phyloP scores from a whole-genome alignment of 2,888 invertebrate species.

The Lissonota sp. region DNA sequence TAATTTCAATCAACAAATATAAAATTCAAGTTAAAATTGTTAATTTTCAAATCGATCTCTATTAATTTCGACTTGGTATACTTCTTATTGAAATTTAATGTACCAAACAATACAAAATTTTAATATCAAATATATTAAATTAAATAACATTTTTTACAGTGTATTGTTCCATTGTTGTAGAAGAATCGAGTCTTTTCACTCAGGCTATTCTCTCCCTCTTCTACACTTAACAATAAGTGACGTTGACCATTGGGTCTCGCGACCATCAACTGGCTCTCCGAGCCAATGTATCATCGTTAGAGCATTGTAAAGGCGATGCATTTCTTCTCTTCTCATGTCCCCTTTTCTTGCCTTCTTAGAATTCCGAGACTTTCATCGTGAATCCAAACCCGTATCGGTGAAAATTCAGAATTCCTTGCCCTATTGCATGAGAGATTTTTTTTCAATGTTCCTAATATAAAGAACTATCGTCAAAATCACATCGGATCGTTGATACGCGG shows the following conservation, averaged over 20 bases:
- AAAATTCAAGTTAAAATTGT: no score
- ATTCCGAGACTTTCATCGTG: not conserved
- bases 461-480: slow-evolving; percentile 18
- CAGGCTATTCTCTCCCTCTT: slow-evolving; percentile 39
- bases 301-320: slow-evolving; percentile 72
- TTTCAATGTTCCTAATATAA: not conserved
- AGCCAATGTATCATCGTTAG: slow-evolving; percentile 78
- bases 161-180: not conserved
- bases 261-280: slow-evolving; percentile 69
- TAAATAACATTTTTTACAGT: not conserved
- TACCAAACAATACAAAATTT: no score
- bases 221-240: slow-evolving; percentile 67
- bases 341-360: slow-evolving; percentile 10
- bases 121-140: no score
- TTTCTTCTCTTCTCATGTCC: slow-evolving; percentile 33
- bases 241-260: slow-evolving; percentile 65
- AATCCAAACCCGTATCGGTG: slow-evolving; percentile 43
- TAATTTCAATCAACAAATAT: no score
- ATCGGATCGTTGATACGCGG: slow-evolving; percentile 30
- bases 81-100: no score
- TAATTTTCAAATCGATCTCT: no score
- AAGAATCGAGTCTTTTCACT: slow-evolving; percentile 41
- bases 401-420: slow-evolving; percentile 5
- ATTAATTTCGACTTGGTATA: no score
- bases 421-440: slow-evolving; percentile 4